A percentile compares a stretch with the other conserved stretches of the same genome.
These are phyloP conservation scores for Halcyon chelicuti DNA, from an alignment of 2,797 vertebrate species.

Conservation along the genomic window DNA sequence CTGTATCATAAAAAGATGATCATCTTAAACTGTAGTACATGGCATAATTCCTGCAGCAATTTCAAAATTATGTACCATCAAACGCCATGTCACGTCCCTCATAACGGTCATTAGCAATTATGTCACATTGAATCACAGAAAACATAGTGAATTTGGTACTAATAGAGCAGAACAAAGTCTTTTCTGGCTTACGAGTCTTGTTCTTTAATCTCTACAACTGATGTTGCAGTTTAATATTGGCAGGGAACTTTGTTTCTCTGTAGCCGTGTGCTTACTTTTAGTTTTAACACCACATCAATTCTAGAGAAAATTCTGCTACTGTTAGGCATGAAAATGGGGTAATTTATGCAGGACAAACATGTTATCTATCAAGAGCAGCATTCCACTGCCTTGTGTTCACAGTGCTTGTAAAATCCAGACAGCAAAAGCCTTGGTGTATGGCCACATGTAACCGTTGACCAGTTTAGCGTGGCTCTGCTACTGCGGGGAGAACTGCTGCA, in stretches of 20 bases:
- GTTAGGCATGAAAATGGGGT: not conserved
- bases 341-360: not conserved
- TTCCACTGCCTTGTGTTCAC: not conserved
- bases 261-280: not conserved
- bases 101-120: conserved; percentile 24
- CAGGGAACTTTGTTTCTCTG: not conserved
- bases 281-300: not conserved
- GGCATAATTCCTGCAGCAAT: conserved; percentile 12
- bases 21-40: not conserved
- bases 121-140: not conserved
- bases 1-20: not conserved
- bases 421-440: not conserved
- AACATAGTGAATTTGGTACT: not conserved
- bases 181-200: not conserved
- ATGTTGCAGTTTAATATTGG: not conserved
- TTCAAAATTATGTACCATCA: conserved; percentile 20
- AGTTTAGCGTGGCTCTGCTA: not conserved
- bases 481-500: not conserved
- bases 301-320: not conserved
- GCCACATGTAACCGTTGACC: not conserved
- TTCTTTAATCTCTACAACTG: not conserved
- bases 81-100: not conserved
- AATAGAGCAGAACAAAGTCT: conserved; percentile 26
- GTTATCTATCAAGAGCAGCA: not conserved
- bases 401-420: not conserved